Conservation (phyloP, 2,113 vertebrate species). For the Pithys albifrons region DNA sequence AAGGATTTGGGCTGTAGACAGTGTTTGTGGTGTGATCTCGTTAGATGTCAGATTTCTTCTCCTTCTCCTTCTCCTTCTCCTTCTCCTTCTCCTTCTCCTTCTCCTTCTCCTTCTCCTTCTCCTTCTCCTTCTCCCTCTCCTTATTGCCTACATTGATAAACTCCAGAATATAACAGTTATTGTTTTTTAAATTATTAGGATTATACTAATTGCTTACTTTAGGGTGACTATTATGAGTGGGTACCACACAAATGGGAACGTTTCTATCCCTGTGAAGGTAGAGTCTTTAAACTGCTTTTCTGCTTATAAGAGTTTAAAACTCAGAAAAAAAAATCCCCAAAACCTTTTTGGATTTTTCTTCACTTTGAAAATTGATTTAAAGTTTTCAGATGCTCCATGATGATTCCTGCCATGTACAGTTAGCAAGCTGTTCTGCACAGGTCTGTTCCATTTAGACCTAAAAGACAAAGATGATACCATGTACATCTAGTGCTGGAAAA, state of each 20-base stretch:
- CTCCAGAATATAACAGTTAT: background rate
- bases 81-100: background rate
- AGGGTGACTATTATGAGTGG: background rate
- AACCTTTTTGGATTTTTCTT: background rate
- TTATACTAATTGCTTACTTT: background rate
- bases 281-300: background rate
- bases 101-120: background rate
- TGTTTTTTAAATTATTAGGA: background rate
- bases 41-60: background rate
- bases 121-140: too few relatives aligned
- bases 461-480: constrained; percentile 17
- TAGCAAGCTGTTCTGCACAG: background rate
- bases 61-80: background rate
- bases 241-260: background rate
- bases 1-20: background rate
- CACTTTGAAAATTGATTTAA: background rate
- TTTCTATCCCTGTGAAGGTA: background rate
- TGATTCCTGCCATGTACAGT: background rate
- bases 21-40: background rate
- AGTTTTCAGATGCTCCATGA: background rate
- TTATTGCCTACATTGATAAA: background rate
- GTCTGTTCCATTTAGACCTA: constrained; percentile 20
- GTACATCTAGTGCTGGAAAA: constrained; percentile 62
- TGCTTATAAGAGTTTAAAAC: background rate
- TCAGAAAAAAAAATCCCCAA: background rate